These are phyloP conservation scores for Lanius ludovicianus DNA, from an alignment of 2,113 vertebrate genomes.

Conservation along the genomic window DNA sequence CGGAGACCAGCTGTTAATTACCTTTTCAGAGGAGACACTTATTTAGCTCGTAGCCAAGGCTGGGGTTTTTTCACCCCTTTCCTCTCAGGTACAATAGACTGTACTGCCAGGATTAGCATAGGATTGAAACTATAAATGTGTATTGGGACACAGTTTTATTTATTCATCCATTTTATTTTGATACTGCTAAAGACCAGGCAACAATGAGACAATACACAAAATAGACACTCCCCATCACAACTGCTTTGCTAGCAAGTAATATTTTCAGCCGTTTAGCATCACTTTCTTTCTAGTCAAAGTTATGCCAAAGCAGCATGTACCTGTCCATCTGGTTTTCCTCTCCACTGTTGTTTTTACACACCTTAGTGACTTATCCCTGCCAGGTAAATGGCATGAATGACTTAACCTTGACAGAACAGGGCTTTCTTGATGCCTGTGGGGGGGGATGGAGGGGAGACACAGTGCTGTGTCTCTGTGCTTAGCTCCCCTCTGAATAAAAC, in stretches of 20 bases:
- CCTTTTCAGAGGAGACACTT: conserved; percentile 18
- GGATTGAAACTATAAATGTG: conserved; percentile 1
- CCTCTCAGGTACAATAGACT: background rate
- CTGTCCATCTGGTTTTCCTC: background rate
- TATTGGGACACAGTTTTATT: background rate
- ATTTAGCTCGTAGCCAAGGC: background rate
- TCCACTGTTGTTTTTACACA: background rate
- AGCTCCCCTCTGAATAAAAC: background rate
- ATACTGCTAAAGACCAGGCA: background rate
- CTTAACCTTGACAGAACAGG: background rate
- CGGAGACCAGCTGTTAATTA: conserved; percentile 47
- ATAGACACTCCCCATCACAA: background rate
- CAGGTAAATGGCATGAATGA: background rate
- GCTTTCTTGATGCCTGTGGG: background rate
- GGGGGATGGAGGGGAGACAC: background rate
- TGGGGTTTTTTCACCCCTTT: background rate
- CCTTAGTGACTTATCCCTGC: background rate
- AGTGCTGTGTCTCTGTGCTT: background rate
- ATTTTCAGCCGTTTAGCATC: background rate
- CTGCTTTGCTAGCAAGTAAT: background rate
- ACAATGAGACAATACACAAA: background rate
- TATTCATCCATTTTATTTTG: conserved; percentile 3
- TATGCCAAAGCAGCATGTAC: background rate
- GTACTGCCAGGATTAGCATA: background rate
- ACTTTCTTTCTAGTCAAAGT: background rate